Percentiles rank a stretch among this genome's conserved stretches.
Conservation (phyloP, 2,888 invertebrate genomes). For the Andrena haemorrhoa region DNA sequence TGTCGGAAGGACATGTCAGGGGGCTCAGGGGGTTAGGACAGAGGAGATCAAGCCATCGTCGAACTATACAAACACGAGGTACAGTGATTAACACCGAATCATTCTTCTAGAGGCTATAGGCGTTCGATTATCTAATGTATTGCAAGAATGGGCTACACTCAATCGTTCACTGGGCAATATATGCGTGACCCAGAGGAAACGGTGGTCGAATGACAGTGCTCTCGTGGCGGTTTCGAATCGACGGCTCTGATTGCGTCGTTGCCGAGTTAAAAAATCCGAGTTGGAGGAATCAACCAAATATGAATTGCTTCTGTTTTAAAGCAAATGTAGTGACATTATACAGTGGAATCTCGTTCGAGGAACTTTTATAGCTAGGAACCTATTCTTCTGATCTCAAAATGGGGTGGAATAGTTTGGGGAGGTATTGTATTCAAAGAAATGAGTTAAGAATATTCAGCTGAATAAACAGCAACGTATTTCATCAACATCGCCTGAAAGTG, state of each 20-base stretch:
- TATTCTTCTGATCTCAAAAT: slow-evolving; percentile 11
- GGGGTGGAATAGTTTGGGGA: not conserved
- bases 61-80: slow-evolving; percentile 44
- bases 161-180: slow-evolving; percentile 25
- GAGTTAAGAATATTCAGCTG: not conserved
- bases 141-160: slow-evolving; percentile 39
- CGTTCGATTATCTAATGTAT: slow-evolving; percentile 43
- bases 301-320: not conserved
- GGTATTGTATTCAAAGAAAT: not conserved
- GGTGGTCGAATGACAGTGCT: slow-evolving; percentile 17
- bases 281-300: not conserved
- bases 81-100: slow-evolving; percentile 48
- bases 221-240: slow-evolving; percentile 14
- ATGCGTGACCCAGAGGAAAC: slow-evolving; percentile 18
- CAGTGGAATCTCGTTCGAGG: slow-evolving; percentile 28
- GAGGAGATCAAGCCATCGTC: slow-evolving; percentile 65
- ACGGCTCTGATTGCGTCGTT: slow-evolving; percentile 32
- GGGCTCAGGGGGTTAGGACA: slow-evolving; percentile 44
- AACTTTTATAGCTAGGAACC: slow-evolving; percentile 46
- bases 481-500: not conserved
- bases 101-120: slow-evolving; percentile 50
- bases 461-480: not conserved
- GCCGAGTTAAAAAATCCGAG: slow-evolving; percentile 29
- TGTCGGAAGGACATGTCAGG: slow-evolving; percentile 59
- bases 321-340: not conserved